These are phyloP conservation scores for Amphimallon solstitiale DNA, from an alignment of 2,888 invertebrate genomes.

Conservation along the genomic window DNA sequence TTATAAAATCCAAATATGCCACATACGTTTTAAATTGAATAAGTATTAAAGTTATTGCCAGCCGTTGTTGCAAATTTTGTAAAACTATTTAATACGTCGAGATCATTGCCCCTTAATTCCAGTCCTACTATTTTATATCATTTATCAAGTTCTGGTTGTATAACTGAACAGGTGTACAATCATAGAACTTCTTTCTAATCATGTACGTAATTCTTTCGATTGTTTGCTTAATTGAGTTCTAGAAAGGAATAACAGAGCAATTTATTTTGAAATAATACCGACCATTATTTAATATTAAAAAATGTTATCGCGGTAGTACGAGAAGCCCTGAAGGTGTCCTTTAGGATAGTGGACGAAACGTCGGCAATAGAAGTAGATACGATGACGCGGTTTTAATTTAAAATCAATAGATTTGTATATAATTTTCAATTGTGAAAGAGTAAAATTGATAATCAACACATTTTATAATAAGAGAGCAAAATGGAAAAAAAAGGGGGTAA, in stretches of 20 bases:
- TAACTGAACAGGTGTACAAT: conserved; percentile 1
- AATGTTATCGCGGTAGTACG: too few species aligned
- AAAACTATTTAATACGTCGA: conserved; percentile 88
- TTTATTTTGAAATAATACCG: not conserved
- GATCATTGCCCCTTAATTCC: conserved; percentile 89
- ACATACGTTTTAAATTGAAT: conserved; percentile 79
- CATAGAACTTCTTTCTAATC: conserved; percentile 5
- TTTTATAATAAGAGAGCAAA: too few species aligned
- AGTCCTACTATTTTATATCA: conserved; percentile 85
- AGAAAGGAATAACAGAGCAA: conserved; percentile 4
- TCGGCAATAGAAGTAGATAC: too few species aligned
- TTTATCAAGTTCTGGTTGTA: conserved; percentile 70
- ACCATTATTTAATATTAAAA: too few species aligned
- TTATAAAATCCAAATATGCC: conserved; percentile 28
- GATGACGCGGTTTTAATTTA: too few species aligned
- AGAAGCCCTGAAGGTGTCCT: too few species aligned
- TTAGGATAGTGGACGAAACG: too few species aligned
- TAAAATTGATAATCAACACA: too few species aligned
- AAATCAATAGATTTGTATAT: too few species aligned
- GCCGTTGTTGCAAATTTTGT: conserved; percentile 84
- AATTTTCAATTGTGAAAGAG: too few species aligned
- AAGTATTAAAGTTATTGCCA: conserved; percentile 82
- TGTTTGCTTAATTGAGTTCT: conserved; percentile 28
- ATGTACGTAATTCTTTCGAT: conserved; percentile 1
- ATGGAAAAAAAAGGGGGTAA: too few species aligned